Evolutionary conservation across 2,113 vertebrate genomes (phyloP).

Genomic region (Pycnonotus jocosus): DNA sequence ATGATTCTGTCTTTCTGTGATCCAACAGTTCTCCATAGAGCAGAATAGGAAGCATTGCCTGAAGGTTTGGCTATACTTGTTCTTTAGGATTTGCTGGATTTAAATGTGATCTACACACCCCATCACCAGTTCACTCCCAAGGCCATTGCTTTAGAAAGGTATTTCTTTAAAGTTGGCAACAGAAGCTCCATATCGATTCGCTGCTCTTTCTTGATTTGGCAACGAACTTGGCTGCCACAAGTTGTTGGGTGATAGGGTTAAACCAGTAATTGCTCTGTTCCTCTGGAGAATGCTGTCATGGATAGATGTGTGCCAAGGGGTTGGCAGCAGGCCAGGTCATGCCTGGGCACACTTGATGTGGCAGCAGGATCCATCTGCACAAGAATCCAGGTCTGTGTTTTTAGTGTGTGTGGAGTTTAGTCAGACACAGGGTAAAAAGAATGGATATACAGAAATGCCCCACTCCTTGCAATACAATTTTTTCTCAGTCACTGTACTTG

Average conservation of each 20-base stretch:
- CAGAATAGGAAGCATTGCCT: neutral
- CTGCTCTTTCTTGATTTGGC: neutral
- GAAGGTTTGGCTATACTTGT: neutral
- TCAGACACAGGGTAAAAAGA: neutral
- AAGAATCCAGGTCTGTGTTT: neutral
- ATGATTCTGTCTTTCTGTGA: neutral
- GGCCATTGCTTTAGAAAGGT: neutral
- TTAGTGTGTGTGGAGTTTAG: neutral
- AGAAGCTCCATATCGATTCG: accelerated
- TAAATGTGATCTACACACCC: too few relatives aligned
- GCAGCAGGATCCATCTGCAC: neutral
- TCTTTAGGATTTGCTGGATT: neutral
- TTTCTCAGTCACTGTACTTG: accelerated
- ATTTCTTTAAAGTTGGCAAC: neutral
- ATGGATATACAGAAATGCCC: neutral
- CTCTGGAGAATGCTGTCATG: neutral
- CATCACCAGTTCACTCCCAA: neutral
- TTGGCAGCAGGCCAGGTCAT: neutral
- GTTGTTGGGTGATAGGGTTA: neutral
- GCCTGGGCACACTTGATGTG: neutral
- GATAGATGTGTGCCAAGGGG: neutral
- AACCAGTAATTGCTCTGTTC: accelerated
- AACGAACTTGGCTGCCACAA: neutral
- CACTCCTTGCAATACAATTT: accelerated
- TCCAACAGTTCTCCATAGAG: neutral